These are phyloP conservation scores for Smithornis capensis DNA, from an alignment of 2,113 vertebrate genomes.

Conservation along the genomic window DNA sequence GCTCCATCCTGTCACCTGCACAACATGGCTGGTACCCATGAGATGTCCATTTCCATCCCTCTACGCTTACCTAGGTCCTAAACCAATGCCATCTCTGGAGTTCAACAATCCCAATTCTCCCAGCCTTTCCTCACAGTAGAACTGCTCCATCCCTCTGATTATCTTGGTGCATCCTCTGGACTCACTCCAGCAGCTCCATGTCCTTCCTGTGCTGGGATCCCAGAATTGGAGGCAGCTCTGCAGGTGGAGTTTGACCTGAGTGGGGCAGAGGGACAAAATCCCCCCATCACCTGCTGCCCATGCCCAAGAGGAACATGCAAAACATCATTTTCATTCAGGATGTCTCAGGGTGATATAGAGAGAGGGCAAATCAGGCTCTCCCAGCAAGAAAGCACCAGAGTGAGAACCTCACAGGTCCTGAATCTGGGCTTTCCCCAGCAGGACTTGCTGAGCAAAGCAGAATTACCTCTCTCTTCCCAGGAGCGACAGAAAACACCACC, in stretches of 20 bases:
- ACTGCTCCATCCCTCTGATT: background rate
- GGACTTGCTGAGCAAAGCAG: background rate
- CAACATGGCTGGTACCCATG: background rate
- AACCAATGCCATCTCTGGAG: background rate
- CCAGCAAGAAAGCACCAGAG: background rate
- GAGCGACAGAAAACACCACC: background rate
- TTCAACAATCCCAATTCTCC: background rate
- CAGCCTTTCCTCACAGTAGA: background rate
- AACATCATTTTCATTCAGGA: background rate
- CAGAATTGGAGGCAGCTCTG: background rate
- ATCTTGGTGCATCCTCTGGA: background rate
- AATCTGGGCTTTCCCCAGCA: background rate
- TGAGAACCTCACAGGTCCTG: background rate
- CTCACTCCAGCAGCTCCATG: background rate
- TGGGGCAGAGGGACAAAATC: background rate
- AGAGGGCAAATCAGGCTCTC: background rate
- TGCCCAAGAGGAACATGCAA: background rate
- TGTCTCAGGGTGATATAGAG: accelerated
- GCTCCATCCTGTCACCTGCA: background rate
- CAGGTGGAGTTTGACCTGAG: background rate
- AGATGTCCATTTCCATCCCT: background rate
- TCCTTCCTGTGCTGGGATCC: background rate
- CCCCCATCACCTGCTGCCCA: background rate
- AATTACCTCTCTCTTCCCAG: background rate
- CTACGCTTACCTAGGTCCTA: background rate